Conservation (phyloP, 2,888 invertebrate species). For the Panorpa germanica region DNA sequence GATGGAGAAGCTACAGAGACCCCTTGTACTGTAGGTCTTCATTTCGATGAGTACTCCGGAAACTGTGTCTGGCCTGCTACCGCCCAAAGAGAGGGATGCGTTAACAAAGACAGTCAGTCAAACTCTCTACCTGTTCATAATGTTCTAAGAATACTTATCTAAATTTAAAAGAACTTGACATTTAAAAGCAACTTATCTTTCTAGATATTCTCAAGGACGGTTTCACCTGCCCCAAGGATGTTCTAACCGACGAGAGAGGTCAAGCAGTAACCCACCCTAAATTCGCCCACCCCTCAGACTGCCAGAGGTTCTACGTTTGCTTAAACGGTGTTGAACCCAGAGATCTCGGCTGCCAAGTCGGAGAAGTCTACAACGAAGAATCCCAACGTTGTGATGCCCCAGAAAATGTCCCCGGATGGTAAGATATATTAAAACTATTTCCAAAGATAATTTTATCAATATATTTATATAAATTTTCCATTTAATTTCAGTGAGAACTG, state of each 20-base stretch:
- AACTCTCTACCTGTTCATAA: neutral
- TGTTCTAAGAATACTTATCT: neutral
- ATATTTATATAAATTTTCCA: conserved; percentile 11
- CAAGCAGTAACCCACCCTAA: conserved; percentile 65
- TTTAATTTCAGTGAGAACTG: conserved; percentile 55
- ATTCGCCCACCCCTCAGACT: conserved; percentile 70
- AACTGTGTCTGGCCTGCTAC: conserved; percentile 81
- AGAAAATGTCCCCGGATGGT: conserved; percentile 83
- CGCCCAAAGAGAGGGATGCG: conserved; percentile 57
- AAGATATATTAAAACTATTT: conserved; percentile 18
- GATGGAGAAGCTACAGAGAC: conserved; percentile 64
- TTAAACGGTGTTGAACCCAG: conserved; percentile 73
- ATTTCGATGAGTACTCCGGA: conserved; percentile 77
- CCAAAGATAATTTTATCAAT: conserved; percentile 6
- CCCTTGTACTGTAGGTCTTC: conserved; percentile 71
- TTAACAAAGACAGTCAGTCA: conserved; percentile 31
- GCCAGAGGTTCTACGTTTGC: conserved; percentile 84
- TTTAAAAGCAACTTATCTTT: no score
- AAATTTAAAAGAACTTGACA: no score
- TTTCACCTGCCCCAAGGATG: conserved; percentile 64
- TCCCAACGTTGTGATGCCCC: conserved; percentile 72
- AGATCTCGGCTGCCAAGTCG: conserved; percentile 67
- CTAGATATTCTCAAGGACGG: conserved; percentile 63
- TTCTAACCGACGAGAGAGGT: conserved; percentile 43
- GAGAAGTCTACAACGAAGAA: conserved; percentile 83